Evolutionary conservation across 1,140 invertebrate genomes (phyloP).

Genomic region (Drosophila ercepeae): DNA sequence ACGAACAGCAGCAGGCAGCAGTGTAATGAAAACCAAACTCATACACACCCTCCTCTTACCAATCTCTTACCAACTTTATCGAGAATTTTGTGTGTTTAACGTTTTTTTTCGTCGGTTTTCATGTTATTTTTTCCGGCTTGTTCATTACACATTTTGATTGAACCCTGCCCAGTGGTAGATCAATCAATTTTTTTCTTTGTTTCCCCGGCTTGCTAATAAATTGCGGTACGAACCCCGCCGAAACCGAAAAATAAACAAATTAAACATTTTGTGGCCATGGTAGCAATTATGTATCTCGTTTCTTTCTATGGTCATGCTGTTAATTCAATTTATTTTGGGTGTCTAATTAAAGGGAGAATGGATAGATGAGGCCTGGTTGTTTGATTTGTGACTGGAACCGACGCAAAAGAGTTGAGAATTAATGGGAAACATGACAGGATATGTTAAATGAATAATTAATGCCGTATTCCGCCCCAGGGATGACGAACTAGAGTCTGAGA

Average conservation of each 20-base stretch:
- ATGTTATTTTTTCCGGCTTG: slow-evolving; percentile 71
- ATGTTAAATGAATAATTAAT: slow-evolving; percentile 55
- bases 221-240: slow-evolving; percentile 26
- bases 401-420: slow-evolving; percentile 26
- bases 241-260: slow-evolving; percentile 65
- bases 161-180: slow-evolving; percentile 67
- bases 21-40: slow-evolving; percentile 63
- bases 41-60: slow-evolving; percentile 12
- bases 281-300: slow-evolving; percentile 63
- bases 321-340: slow-evolving; percentile 77
- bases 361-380: slow-evolving; percentile 10
- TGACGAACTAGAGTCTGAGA: not conserved
- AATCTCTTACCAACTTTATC: slow-evolving; percentile 17
- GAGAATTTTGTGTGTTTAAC: slow-evolving; percentile 45
- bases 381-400: slow-evolving; percentile 43
- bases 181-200: slow-evolving; percentile 68
- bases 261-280: slow-evolving; percentile 62
- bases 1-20: slow-evolving; percentile 30
- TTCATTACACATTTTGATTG: slow-evolving; percentile 80
- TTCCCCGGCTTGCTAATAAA: slow-evolving; percentile 66
- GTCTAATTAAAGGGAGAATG: slow-evolving; percentile 69
- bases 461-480: slow-evolving; percentile 10
- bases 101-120: slow-evolving; percentile 36
- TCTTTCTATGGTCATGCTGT: slow-evolving; percentile 55
- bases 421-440: slow-evolving; percentile 39